Conservation (phyloP, 1,140 invertebrate genomes). For the Drosophila watanabei region DNA sequence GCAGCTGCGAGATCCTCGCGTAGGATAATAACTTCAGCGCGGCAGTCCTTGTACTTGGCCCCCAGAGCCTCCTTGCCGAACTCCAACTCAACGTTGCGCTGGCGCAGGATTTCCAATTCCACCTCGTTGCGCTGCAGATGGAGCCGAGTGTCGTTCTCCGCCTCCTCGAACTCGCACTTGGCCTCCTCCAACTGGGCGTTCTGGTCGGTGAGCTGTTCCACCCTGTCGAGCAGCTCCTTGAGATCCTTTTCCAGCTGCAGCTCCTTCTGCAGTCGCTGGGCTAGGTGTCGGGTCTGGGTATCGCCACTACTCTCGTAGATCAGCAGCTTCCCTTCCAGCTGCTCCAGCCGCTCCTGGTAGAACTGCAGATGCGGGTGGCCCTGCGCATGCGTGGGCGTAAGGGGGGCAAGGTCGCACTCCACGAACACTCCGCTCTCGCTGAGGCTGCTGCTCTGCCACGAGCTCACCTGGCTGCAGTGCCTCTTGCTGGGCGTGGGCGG, state of each 20-base stretch:
- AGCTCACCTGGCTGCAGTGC: slow-evolving; percentile 34
- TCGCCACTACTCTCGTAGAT: slow-evolving; percentile 88
- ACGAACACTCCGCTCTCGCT: slow-evolving; percentile 90
- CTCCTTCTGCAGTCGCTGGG: slow-evolving; percentile 87
- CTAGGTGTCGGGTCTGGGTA: slow-evolving; percentile 87
- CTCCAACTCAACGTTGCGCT: slow-evolving; percentile 86
- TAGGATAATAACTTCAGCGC: slow-evolving; percentile 85
- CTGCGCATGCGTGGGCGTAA: slow-evolving; percentile 85
- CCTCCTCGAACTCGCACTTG: slow-evolving; percentile 89
- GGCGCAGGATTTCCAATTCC: slow-evolving; percentile 80
- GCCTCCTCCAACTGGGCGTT: slow-evolving; percentile 89
- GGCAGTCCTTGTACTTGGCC: slow-evolving; percentile 86
- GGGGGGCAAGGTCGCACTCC: slow-evolving; percentile 65
- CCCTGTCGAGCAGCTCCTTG: slow-evolving; percentile 87
- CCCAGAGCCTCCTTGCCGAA: slow-evolving; percentile 80
- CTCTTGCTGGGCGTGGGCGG: slow-evolving; percentile 67
- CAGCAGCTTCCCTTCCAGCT: slow-evolving; percentile 87
- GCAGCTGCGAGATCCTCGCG: slow-evolving; percentile 83
- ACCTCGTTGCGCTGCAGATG: slow-evolving; percentile 87
- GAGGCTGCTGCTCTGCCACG: slow-evolving; percentile 85
- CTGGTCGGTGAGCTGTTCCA: slow-evolving; percentile 87
- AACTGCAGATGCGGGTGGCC: slow-evolving; percentile 87
- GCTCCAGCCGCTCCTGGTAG: slow-evolving; percentile 88
- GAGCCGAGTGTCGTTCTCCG: slow-evolving; percentile 89
- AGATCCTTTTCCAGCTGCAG: slow-evolving; percentile 87